These are phyloP conservation scores for Flabesymbios commensalis DNA, from an alignment of 2,888 invertebrate species.

Conservation along the genomic window DNA sequence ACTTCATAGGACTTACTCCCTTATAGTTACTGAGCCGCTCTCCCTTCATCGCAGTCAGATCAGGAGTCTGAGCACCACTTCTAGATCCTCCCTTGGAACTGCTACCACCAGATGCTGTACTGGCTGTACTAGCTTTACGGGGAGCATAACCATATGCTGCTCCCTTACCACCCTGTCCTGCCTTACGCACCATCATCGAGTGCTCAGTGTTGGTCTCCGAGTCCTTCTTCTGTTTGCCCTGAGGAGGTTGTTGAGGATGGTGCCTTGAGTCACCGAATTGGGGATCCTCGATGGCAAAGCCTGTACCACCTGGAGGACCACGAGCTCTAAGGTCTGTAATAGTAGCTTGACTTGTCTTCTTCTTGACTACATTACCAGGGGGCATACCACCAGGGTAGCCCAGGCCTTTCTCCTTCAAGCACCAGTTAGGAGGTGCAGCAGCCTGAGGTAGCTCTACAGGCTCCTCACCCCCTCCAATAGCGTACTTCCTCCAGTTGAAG, in stretches of 20 bases:
- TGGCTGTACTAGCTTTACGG: conserved; percentile 47
- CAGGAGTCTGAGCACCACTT: neutral
- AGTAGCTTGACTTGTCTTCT: conserved; percentile 24
- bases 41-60: conserved; percentile 12
- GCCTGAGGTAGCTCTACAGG: neutral
- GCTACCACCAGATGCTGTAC: conserved; percentile 54
- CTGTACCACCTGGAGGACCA: conserved; percentile 12
- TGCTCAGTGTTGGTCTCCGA: conserved; percentile 58
- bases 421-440: neutral
- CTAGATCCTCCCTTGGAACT: conserved; percentile 42
- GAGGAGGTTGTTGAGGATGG: neutral
- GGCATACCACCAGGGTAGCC: conserved; percentile 3
- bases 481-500: conserved; percentile 48
- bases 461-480: conserved; percentile 20
- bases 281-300: conserved; percentile 29
- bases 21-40: conserved; percentile 29
- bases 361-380: conserved; percentile 15
- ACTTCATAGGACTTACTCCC: neutral
- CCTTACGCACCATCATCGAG: conserved; percentile 37
- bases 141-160: conserved; percentile 42
- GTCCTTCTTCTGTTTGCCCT: conserved; percentile 35
- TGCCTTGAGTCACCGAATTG: conserved; percentile 2
- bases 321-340: conserved; percentile 17
- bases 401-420: neutral
- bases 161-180: conserved; percentile 9